Evolutionary conservation across 2,888 invertebrate species (phyloP).

Genomic region (Andrena chrysosceles): DNA sequence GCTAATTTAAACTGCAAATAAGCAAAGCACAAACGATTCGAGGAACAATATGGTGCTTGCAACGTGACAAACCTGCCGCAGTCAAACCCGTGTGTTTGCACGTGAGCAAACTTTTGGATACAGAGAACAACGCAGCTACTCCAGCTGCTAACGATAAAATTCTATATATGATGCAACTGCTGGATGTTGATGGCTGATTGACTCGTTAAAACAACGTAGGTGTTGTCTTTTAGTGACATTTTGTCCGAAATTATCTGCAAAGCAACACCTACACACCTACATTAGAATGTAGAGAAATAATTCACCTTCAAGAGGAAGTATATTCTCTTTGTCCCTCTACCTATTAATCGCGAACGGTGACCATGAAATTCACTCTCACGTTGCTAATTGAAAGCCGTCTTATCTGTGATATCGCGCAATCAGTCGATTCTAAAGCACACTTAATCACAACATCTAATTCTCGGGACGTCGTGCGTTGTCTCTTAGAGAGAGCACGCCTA

Average conservation of each 20-base stretch:
- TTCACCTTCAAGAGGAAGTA: background rate
- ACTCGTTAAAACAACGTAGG: background rate
- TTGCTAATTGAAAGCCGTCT: slow-evolving; percentile 1
- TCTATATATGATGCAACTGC: background rate
- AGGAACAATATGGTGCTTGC: slow-evolving; percentile 3
- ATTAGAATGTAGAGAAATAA: background rate
- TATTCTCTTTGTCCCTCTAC: background rate
- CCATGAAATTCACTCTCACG: background rate
- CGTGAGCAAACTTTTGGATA: slow-evolving; percentile 40
- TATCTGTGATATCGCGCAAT: slow-evolving; percentile 21
- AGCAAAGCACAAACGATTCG: slow-evolving; percentile 18
- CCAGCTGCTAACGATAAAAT: slow-evolving; percentile 12
- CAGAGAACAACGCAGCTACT: slow-evolving; percentile 19
- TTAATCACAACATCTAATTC: slow-evolving; percentile 18
- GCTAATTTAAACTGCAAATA: background rate
- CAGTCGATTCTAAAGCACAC: background rate
- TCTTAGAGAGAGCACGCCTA: background rate
- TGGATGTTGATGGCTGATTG: background rate
- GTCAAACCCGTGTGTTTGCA: slow-evolving; percentile 21
- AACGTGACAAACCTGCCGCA: slow-evolving; percentile 35
- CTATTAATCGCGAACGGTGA: background rate
- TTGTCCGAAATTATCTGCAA: background rate
- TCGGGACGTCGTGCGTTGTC: background rate
- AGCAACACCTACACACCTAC: background rate
- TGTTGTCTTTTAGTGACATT: background rate